phyloP scores from a whole-genome alignment of 2,797 vertebrate species.

The Pygocentrus nattereri region DNA sequence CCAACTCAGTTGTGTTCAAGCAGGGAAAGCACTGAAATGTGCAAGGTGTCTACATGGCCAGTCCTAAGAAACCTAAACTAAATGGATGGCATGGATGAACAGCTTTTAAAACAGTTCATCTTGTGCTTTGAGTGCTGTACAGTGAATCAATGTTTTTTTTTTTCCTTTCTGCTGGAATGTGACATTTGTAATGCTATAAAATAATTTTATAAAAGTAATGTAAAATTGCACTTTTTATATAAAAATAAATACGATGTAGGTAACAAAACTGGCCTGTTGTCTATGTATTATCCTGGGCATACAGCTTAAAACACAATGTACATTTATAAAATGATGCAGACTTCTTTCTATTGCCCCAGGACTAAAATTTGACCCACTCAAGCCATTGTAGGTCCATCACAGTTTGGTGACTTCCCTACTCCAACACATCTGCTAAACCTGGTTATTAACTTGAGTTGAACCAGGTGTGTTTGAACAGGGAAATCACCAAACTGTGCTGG shows the following conservation, averaged over 20 bases:
- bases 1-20: conserved; percentile 16
- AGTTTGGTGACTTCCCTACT: neutral
- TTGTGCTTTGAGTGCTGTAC: conserved; percentile 36
- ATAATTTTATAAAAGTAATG: conserved; percentile 93
- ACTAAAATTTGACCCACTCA: neutral
- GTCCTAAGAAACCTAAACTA: conserved; percentile 9
- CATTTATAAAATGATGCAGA: neutral
- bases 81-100: neutral
- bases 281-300: neutral
- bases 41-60: neutral
- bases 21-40: neutral
- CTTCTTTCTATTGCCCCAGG: no score
- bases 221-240: conserved; percentile 89
- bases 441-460: neutral
- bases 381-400: neutral
- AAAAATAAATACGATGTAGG: conserved; percentile 86
- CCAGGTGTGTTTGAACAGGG: neutral
- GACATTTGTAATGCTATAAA: conserved; percentile 87
- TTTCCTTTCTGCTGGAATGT: conserved; percentile 63
- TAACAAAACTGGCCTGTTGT: conserved; percentile 34
- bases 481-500: neutral
- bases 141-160: conserved; percentile 32
- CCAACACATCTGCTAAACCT: neutral
- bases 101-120: conserved; percentile 11
- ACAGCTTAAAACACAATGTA: neutral